Base-by-base conservation (phyloP, 2,797 vertebrate species). In the Catamblyrhynchus diadema region DNA sequence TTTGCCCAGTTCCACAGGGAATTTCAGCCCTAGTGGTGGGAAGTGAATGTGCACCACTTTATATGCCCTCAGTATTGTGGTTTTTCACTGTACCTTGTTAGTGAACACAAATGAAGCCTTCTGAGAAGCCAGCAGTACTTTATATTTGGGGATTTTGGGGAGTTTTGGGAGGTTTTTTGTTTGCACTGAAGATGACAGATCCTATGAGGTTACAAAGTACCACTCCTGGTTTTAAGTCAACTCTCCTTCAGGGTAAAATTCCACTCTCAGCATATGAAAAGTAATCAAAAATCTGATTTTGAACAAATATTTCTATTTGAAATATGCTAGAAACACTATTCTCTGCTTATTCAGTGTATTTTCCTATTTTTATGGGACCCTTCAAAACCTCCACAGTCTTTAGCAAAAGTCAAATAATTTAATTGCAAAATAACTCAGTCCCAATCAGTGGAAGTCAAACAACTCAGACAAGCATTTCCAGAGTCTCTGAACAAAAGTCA, bases 111-210 rank as follows among this genome's bases (percentile, higher is more conserved):
- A 19, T 51, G 22, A 90, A 86, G 5, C 9, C 32, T 35, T 35
- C 42, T 42, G 48, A 69, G 33, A n/a, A 83, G 30, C 5, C 39
- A 73, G 39, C 3, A 78, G 28, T 9, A 56, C 4, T 64, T 82
- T 37, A 15, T 16, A 13, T 21, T 44, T 37, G 8, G 15, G 5
- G 1, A 0, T 7, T 47, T 45, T 44, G 0, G 1, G 27, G 25
- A 2, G 1, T 11, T 51, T 62, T 4, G 8, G 5, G 6, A 18
- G 41, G 0, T 3, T 45, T 53, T 82, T 59, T 39, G 12, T 39
- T 83, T 62, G 12, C 33, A 37, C 23, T 67, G 32, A 47, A 61
- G n/a, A 24, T 64, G 25, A 54, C 24, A 57, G 60, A 41, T 37
- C 20, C 25, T 25, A 18, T 28, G n/a, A 61, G 28, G 8, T 74